Conservation (phyloP, 2,113 vertebrate species). For the Melierax canorus region DNA sequence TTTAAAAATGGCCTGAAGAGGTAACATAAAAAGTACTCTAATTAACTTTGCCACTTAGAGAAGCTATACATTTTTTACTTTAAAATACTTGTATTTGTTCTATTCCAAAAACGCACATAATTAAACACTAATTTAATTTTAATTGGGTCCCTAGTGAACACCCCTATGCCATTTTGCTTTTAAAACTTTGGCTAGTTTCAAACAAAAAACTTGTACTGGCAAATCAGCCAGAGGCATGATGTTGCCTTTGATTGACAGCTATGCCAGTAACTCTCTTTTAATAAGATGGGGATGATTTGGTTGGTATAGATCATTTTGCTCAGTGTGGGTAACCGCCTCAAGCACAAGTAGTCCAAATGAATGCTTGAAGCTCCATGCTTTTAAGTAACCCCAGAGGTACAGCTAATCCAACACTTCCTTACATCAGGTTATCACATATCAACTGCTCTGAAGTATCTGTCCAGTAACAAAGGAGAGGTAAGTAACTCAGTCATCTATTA, state of each 20-base stretch:
- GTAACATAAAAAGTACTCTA: background rate
- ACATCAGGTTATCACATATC: background rate
- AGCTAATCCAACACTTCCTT: background rate
- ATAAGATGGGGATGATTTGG: background rate
- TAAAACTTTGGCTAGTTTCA: background rate
- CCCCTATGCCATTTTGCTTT: background rate
- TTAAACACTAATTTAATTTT: conserved; percentile 33
- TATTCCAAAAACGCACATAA: background rate
- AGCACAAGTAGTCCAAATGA: background rate
- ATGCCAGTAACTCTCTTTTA: background rate
- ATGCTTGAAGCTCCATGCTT: background rate
- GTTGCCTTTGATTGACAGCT: conserved; percentile 1
- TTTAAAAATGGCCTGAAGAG: conserved; percentile 10
- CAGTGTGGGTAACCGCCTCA: background rate
- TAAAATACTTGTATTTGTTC: background rate
- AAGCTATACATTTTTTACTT: background rate
- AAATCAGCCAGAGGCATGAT: conserved; percentile 6
- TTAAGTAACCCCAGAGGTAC: background rate
- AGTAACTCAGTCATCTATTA: background rate
- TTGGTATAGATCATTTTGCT: background rate
- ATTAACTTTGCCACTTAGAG: background rate
- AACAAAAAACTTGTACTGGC: background rate
- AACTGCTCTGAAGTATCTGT: background rate
- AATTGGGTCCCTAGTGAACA: background rate
- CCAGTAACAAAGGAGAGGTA: background rate